Base-by-base conservation (phyloP, 2,797 vertebrate genomes). In the Leptoclinus maculatus region DNA sequence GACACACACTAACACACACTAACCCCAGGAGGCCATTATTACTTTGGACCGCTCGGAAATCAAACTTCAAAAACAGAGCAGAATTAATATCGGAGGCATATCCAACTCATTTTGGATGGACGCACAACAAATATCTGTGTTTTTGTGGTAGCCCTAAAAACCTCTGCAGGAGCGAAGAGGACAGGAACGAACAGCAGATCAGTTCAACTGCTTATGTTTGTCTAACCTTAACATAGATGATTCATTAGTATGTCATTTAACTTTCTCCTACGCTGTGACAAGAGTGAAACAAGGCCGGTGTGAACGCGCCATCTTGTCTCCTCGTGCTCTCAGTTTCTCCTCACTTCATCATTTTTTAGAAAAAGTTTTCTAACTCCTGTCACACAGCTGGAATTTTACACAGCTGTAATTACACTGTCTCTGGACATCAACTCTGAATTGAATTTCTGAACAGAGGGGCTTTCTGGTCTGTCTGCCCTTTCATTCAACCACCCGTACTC, bases 401-500 rank as follows among this genome's bases (percentile, higher is more conserved):
- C 49, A 60, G 34, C 68, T 75, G 63, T 87, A 88, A 90, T 90
- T 73, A 77, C 39, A 60, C 74, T 69, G 63, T 83, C 71, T 70
- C 69, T 32, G 73, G 62, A 63, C 80, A 78, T 89, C 85, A 66
- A 25, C 27, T 79, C 57, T 43, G 72, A 84, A 84, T 67, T 79
- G 38, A 75, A 74, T 60, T 65, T 77, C 64, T 64, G 58, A 6
- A 43, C 66, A 25, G 57, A 77, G 38, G 62, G 59, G 43, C 70
- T 63, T 63, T 5, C 49, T 53, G 49, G 12, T 72, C 57, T 38
- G 21, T 84, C 66, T 71, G 65, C 67, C 76, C 73, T 80, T 84
- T 82, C 69, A 71, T 63, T 78, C 84, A 87, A 39, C 74, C 41
- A 68, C 39, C 59, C 11, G 7, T 65, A 65, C 77, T 78, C 68